Base-by-base conservation (phyloP, 2,888 invertebrate species). In the Drosophila meridionalis region DNA sequence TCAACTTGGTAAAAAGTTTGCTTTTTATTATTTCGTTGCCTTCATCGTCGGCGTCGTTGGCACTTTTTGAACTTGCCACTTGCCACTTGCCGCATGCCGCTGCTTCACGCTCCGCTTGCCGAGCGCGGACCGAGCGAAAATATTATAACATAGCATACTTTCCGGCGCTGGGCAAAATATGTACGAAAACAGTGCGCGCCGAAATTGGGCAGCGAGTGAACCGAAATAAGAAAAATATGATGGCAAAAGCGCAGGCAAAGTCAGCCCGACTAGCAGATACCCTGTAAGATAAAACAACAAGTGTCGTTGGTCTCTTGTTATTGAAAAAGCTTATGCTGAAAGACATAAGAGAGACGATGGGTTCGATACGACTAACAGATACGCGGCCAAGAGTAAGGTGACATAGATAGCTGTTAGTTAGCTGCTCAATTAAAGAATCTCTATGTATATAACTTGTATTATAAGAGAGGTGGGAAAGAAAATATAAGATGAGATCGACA, bases 1-100 rank as follows among this genome's bases (percentile, higher is more conserved):
- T 88, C 84, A 85, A 86, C 75, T 88, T 83, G 83, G 83, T 81
- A 86, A 81, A 81, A 88, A 85, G 83, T 88, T 88, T 68, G 78
- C 78, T 85, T 84, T 83, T 84, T 84, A 87, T 87, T 87, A 82
- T 80, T 83, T 87, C 83, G 86, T 71, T 78, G 80, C 76, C 78
- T 66, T 78, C 82, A 76, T 82, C 79, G 67, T 80, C 67, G 80
- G 64, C 72, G 70, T 77, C 67, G 77, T 76, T 82, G 82, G 85
- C 85, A 84, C 75, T 84, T 84, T 80, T 76, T 76, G 83, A 82
- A 80, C 75, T 82, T 75, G 75, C 79, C 75, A 78, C 79, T 78
- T 61, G 66, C 60, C 61, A 2, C 55, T 47, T 55, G 72, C 58
- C 55, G 50, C 43, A 62, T 30, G 56, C 56, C 55, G n/a, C 36